Base-by-base conservation (phyloP, 2,113 vertebrate genomes). In the Merops nubicus region DNA sequence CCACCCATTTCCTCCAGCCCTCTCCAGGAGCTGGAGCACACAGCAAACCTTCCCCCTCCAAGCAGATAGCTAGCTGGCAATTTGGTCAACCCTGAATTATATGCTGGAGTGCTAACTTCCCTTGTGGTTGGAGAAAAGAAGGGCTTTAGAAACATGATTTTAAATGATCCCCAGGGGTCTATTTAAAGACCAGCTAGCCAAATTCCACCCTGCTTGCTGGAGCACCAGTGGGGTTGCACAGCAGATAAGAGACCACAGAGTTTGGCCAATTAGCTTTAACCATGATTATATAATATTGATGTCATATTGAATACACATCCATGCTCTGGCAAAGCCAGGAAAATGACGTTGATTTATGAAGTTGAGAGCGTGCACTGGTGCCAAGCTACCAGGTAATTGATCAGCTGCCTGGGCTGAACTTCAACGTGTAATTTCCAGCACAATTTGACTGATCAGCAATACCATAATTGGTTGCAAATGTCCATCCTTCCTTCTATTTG, bases 381-480 rank as follows among this genome's bases (percentile, higher is more conserved):
- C 96, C 97, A 97, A 97, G 91, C 89, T 96, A 69, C 95, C 95
- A 93, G 97, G 96, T 96, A 94, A 97, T 95, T 91, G 97, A 97
- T 97, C 94, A 93, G 96, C 93, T 74, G 91, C 91, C 96, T 93
- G 95, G 95, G 96, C 96, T 97, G 96, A 96, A 93, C 95, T 95
- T 97, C 96, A 98, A 53, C 57, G 6, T 97, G 97, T 94, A 96
- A 96, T 98, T 98, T 97, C 95, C 97, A 98, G 96, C 79, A 40
- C 96, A 97, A 96, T 97, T 93, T 98, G 98, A 97, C 97, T 96
- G 97, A 98, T 98, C 98, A 98, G 98, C 98, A 98, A 97, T 98
- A 96, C 95, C 86, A 53, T 98, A 97, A 98, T 97, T 97, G 98
- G 97, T 98, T 98, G 97, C 98, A 98, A 98, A 98, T 98, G 97